These are phyloP conservation scores for Fistularia tabacaria DNA, from an alignment of 2,797 vertebrate genomes.

Conservation along the genomic window DNA sequence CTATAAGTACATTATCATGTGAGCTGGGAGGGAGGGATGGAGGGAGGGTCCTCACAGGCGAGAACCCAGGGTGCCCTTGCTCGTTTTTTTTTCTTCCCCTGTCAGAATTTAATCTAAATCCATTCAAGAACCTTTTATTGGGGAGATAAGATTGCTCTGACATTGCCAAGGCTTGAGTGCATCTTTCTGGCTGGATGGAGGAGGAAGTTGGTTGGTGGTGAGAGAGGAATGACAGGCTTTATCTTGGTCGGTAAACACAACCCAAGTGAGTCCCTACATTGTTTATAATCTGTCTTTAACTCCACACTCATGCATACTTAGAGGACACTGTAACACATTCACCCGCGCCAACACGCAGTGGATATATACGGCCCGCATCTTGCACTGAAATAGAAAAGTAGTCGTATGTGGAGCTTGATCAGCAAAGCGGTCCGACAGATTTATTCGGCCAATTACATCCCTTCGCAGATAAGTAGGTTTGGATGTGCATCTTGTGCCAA, in stretches of 20 bases:
- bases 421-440: too few species aligned
- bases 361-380: background rate
- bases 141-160: slow-evolving; percentile 52
- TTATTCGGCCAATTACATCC: too few species aligned
- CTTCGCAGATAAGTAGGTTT: too few species aligned
- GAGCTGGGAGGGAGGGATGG: slow-evolving; percentile 22
- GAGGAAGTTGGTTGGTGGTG: slow-evolving; percentile 51
- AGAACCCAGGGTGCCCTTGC: slow-evolving; percentile 37
- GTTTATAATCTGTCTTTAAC: slow-evolving; percentile 43
- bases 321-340: slow-evolving; percentile 29
- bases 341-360: slow-evolving; percentile 2
- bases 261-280: slow-evolving; percentile 49
- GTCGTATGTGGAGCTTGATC: background rate
- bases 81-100: slow-evolving; percentile 12
- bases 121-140: slow-evolving; percentile 56
- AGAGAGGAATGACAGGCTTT: slow-evolving; percentile 59
- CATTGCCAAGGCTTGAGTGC: slow-evolving; percentile 58
- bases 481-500: too few species aligned
- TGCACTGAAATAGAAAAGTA: background rate
- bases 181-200: slow-evolving; percentile 36
- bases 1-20: slow-evolving; percentile 62
- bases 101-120: slow-evolving; percentile 46
- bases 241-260: slow-evolving; percentile 69
- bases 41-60: slow-evolving; percentile 10
- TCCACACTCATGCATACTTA: slow-evolving; percentile 20